Percentiles rank a stretch among this genome's conserved stretches.
These are phyloP conservation scores for Danio aesculapii DNA, from an alignment of 2,797 vertebrate species.

Conservation along the genomic window DNA sequence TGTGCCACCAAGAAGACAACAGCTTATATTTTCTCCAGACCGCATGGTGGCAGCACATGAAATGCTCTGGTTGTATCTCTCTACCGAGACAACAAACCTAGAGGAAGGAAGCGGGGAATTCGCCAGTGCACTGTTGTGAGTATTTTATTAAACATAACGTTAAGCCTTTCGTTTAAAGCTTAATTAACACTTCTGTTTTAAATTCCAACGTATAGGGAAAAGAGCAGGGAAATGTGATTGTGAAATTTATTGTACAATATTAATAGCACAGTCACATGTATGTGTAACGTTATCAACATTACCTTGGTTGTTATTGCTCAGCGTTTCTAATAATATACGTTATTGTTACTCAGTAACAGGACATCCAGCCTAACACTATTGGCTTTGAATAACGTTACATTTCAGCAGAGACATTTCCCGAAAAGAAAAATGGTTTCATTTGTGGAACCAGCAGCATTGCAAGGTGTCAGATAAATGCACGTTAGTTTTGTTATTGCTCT, in stretches of 20 bases:
- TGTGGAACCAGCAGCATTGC: background rate
- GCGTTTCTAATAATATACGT: too few relatives aligned
- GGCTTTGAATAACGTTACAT: background rate
- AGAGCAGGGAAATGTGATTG: background rate
- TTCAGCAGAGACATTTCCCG: background rate
- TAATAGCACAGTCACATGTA: too few relatives aligned
- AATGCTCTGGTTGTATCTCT: background rate
- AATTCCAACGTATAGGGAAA: background rate
- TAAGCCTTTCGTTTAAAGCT: background rate
- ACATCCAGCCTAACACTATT: background rate
- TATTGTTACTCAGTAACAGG: too few relatives aligned
- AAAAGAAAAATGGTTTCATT: background rate
- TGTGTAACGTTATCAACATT: too few relatives aligned
- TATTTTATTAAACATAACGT: background rate
- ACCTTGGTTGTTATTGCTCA: background rate
- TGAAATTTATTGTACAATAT: background rate
- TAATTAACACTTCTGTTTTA: background rate
- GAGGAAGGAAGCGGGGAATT: background rate
- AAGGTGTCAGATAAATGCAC: background rate
- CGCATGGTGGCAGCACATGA: conserved; percentile 11
- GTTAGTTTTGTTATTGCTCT: background rate
- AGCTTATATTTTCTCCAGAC: background rate
- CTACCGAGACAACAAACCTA: too few relatives aligned
- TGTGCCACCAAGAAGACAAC: too few relatives aligned
- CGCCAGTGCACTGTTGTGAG: conserved; percentile 1